These are phyloP conservation scores for Hyles euphorbiae DNA, from an alignment of 1,140 invertebrate genomes.

Conservation along the genomic window DNA sequence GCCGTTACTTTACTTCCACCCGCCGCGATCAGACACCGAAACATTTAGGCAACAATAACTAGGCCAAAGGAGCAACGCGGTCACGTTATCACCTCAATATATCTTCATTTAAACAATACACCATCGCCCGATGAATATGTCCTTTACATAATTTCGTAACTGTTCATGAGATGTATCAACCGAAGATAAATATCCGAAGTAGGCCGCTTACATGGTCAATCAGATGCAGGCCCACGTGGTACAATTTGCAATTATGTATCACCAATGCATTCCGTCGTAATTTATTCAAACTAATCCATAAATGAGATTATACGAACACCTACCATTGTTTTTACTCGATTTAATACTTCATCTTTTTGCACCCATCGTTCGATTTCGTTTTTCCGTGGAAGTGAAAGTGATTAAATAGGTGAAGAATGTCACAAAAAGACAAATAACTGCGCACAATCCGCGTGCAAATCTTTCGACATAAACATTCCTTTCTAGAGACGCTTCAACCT, in stretches of 20 bases:
- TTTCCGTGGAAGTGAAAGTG: constrained; percentile 6
- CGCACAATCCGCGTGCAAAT: not conserved
- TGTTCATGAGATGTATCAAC: constrained; percentile 10
- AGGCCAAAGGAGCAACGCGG: not conserved
- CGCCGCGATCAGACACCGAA: not conserved
- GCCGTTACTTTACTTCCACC: not conserved
- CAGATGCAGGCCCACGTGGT: constrained; percentile 16
- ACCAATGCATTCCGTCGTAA: constrained; percentile 27
- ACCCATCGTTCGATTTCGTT: constrained; percentile 1
- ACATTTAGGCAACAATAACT: constrained; percentile 1
- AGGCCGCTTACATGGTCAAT: constrained; percentile 19
- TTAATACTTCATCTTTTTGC: not conserved
- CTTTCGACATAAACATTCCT: constrained; percentile 9
- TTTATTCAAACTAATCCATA: constrained; percentile 28
- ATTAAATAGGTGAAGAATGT: constrained; percentile 8
- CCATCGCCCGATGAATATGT: constrained; percentile 2
- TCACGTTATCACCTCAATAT: not conserved
- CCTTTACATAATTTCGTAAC: constrained; percentile 11
- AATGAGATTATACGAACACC: constrained; percentile 27
- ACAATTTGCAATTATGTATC: constrained; percentile 14
- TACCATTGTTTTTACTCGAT: constrained; percentile 18
- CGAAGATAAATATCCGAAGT: constrained; percentile 11
- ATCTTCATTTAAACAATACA: constrained; percentile 1
- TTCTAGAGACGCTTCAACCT: constrained; percentile 6
- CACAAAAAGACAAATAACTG: constrained; percentile 5